A percentile compares a stretch with the other conserved stretches of the same genome.
These are phyloP conservation scores for Dreissena polymorpha DNA, from an alignment of 1,140 invertebrate species.

Conservation along the genomic window DNA sequence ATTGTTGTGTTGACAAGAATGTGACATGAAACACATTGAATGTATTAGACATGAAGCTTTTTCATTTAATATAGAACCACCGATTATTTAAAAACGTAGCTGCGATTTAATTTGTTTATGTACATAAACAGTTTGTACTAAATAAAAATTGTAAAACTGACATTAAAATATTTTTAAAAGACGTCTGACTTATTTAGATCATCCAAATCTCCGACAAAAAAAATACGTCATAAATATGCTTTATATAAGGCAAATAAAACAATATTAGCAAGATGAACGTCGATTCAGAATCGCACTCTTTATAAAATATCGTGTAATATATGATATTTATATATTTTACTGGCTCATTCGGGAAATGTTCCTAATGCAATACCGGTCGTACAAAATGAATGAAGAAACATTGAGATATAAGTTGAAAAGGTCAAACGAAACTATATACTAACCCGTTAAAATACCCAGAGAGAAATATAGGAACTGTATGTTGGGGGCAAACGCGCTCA, in stretches of 20 bases:
- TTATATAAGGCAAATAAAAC: neutral
- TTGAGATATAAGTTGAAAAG: neutral
- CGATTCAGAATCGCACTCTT: neutral
- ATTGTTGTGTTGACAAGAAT: neutral
- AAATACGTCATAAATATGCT: no score
- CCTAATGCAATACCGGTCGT: neutral
- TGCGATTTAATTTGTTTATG: neutral
- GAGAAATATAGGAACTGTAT: conserved; percentile 91
- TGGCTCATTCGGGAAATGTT: neutral
- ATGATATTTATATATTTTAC: neutral
- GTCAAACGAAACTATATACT: conserved; percentile 34
- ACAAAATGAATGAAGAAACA: neutral
- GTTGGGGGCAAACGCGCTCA: conserved; percentile 88
- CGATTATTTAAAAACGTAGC: neutral
- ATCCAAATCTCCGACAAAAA: no score
- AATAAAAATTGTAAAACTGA: neutral
- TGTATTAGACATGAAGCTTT: neutral
- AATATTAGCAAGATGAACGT: neutral
- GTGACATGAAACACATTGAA: neutral
- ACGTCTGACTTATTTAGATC: no score
- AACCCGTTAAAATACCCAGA: conserved; percentile 91
- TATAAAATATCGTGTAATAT: neutral
- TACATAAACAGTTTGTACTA: neutral
- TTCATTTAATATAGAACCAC: neutral
- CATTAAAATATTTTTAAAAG: no score